Conservation (phyloP, 2,797 vertebrate genomes). For the Lepus townsendii region DNA sequence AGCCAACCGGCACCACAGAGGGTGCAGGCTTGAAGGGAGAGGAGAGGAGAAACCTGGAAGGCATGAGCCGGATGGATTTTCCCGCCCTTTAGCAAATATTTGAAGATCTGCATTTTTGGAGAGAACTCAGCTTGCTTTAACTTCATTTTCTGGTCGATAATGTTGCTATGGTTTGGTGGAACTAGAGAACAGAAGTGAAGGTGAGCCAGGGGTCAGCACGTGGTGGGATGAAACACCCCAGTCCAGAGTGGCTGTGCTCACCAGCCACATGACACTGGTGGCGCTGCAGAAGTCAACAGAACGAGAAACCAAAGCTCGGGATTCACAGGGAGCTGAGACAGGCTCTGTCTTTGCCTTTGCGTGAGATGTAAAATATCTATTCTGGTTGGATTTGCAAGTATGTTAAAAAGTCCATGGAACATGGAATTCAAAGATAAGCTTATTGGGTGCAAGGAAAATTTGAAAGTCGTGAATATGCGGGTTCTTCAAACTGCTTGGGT, state of each 20-base stretch:
- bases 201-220: constrained; percentile 42
- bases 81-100: constrained; percentile 57
- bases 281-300: constrained; percentile 59
- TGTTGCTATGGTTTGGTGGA: constrained; percentile 24
- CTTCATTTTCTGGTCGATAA: constrained; percentile 69
- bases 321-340: constrained; percentile 4
- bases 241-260: constrained; percentile 24
- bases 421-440: no score
- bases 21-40: neutral
- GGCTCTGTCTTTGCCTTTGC: constrained; percentile 22
- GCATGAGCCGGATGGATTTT: neutral
- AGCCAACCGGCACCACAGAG: neutral
- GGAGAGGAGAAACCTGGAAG: neutral
- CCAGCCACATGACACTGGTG: constrained; percentile 45
- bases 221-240: neutral
- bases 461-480: no score
- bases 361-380: neutral
- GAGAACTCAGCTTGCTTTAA: constrained; percentile 54
- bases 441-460: no score
- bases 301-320: constrained; percentile 67
- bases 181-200: constrained; percentile 62
- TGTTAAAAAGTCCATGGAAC: no score
- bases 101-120: constrained; percentile 54
- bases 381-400: neutral
- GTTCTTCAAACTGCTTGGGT: no score